Evolutionary conservation across 2,113 vertebrate species (phyloP).

Genomic region (Sorex fumeus): DNA sequence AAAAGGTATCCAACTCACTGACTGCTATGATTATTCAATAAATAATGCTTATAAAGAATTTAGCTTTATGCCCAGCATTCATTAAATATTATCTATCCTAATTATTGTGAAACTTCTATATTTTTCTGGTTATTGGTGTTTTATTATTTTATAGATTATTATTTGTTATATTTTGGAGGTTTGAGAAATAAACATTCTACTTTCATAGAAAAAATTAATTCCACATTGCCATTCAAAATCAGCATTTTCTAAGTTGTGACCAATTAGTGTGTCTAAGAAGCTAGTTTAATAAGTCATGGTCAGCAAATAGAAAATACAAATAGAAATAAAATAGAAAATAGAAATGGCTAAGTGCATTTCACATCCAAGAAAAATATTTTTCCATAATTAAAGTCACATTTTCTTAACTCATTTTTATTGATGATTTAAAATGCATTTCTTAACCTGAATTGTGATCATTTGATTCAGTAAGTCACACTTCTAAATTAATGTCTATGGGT

Average conservation of each 20-base stretch:
- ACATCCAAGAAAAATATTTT: too few species aligned
- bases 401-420: too few species aligned
- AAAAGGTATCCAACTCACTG: neutral
- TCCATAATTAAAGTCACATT: neutral
- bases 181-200: constrained; percentile 10
- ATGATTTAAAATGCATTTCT: neutral
- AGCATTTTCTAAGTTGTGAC: neutral
- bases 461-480: neutral
- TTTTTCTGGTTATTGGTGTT: neutral
- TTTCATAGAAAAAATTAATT: neutral
- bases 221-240: neutral
- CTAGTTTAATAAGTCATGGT: neutral
- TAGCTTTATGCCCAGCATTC: neutral
- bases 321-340: constrained; percentile 47
- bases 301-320: constrained; percentile 34
- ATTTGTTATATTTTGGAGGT: constrained; percentile 17
- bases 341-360: neutral
- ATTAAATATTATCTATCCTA: neutral
- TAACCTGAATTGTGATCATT: neutral
- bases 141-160: neutral
- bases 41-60: neutral
- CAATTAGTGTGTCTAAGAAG: neutral
- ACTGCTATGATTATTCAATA: neutral
- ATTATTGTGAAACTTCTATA: neutral
- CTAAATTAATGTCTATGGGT: neutral